These are phyloP conservation scores for Helicoverpa armigera DNA, from an alignment of 1,140 invertebrate species.

Conservation along the genomic window DNA sequence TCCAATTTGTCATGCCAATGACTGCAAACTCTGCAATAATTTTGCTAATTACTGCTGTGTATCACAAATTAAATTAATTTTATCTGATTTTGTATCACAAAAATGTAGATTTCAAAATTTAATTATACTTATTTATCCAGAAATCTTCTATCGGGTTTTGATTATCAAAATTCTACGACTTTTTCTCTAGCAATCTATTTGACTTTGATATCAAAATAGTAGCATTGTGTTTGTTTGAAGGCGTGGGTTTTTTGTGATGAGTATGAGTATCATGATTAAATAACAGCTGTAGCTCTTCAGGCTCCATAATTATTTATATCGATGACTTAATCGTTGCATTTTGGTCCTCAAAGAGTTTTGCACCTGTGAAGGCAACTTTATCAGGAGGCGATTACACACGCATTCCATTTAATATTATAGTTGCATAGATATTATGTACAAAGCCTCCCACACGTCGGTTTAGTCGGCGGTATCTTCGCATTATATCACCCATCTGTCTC, in stretches of 20 bases:
- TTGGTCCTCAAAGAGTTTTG: background rate
- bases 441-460: conserved; percentile 20
- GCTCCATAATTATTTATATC: background rate
- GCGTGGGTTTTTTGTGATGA: background rate
- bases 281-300: background rate
- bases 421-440: background rate
- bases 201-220: conserved; percentile 17
- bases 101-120: background rate
- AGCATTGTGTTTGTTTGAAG: background rate
- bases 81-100: background rate
- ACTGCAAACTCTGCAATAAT: background rate
- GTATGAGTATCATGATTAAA: background rate
- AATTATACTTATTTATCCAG: background rate
- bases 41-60: background rate
- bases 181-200: background rate
- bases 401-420: background rate
- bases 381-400: background rate
- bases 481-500: conserved; percentile 45
- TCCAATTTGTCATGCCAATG: background rate
- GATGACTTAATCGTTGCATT: background rate
- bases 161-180: background rate
- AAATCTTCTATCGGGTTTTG: background rate
- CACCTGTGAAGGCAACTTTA: background rate
- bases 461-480: conserved; percentile 31
- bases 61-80: background rate